These are phyloP conservation scores for Anneissia japonica DNA, from an alignment of 35 echinoderm and acorn worm species.

Conservation along the genomic window DNA sequence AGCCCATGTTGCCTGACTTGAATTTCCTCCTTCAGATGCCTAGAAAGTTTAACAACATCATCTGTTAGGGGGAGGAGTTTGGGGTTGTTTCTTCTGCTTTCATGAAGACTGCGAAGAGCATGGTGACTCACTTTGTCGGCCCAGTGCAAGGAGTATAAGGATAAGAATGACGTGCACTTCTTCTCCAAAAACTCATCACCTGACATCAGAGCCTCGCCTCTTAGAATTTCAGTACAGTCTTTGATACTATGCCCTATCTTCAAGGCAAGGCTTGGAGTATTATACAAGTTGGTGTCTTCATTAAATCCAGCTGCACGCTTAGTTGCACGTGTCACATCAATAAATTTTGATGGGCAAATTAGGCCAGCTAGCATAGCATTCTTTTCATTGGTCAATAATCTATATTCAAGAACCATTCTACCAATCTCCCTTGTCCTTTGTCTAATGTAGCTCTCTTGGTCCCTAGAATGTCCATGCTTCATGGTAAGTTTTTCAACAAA, in stretches of 20 bases:
- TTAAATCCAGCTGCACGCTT: slow-evolving; percentile 38
- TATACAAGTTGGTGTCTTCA: slow-evolving; percentile 26
- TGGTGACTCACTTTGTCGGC: slow-evolving; percentile 10
- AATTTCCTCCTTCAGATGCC: not conserved
- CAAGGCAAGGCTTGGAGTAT: slow-evolving; percentile 39
- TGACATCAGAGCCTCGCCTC: slow-evolving; percentile 22
- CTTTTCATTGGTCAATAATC: not conserved
- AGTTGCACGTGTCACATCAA: not conserved
- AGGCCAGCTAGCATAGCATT: slow-evolving; percentile 1
- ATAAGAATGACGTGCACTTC: not conserved
- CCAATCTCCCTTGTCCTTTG: slow-evolving; percentile 3
- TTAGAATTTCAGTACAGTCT: slow-evolving; percentile 25
- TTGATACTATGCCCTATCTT: slow-evolving; percentile 51
- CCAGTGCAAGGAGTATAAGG: slow-evolving; percentile 37
- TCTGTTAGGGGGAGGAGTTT: slow-evolving; percentile 30
- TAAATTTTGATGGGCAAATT: slow-evolving; percentile 47
- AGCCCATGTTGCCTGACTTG: not conserved
- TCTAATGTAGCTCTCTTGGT: slow-evolving; percentile 49
- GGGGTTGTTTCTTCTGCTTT: slow-evolving; percentile 36
- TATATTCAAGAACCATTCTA: slow-evolving; percentile 22
- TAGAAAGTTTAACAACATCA: slow-evolving; percentile 30
- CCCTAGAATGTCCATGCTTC: slow-evolving; percentile 30
- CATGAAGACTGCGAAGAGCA: slow-evolving; percentile 16
- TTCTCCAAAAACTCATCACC: slow-evolving; percentile 14
- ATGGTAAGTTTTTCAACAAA: slow-evolving; percentile 22